A percentile compares a stretch with the other conserved stretches of the same genome.
These are phyloP conservation scores for Epirrhoe tristata DNA, from an alignment of 2,888 invertebrate species.

Conservation along the genomic window DNA sequence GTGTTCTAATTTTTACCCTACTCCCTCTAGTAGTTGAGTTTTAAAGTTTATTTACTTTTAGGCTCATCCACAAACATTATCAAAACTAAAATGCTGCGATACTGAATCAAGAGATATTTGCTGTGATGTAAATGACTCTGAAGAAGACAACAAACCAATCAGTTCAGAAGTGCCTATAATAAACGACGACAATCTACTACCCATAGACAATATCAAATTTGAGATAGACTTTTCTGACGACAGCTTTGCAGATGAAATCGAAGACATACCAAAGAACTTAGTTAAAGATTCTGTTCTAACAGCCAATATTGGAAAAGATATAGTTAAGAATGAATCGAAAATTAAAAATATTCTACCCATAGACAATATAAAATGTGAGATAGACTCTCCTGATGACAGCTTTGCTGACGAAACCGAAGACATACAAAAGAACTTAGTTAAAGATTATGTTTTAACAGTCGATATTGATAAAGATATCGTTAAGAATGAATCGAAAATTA, in stretches of 20 bases:
- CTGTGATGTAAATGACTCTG: conserved; percentile 5
- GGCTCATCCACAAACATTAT: background rate
- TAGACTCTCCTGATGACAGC: conserved; percentile 1
- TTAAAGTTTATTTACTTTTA: background rate
- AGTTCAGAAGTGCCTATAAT: background rate
- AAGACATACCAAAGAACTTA: conserved; percentile 7
- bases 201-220: conserved; percentile 14
- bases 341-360: no score
- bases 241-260: conserved; percentile 1
- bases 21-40: no score
- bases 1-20: no score
- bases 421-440: conserved; percentile 1
- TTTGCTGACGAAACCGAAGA: conserved; percentile 4
- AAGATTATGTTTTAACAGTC: background rate
- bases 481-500: conserved; percentile 1
- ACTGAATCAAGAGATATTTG: conserved; percentile 11
- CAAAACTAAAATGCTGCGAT: background rate
- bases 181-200: background rate
- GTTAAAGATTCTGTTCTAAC: background rate
- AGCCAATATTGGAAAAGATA: background rate
- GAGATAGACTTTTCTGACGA: conserved; percentile 9
- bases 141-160: background rate
- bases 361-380: conserved; percentile 17
- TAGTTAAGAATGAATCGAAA: background rate
- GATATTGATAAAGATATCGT: background rate